phyloP scores from a whole-genome alignment of 2,888 invertebrate genomes.

The Leucoma salicis region DNA sequence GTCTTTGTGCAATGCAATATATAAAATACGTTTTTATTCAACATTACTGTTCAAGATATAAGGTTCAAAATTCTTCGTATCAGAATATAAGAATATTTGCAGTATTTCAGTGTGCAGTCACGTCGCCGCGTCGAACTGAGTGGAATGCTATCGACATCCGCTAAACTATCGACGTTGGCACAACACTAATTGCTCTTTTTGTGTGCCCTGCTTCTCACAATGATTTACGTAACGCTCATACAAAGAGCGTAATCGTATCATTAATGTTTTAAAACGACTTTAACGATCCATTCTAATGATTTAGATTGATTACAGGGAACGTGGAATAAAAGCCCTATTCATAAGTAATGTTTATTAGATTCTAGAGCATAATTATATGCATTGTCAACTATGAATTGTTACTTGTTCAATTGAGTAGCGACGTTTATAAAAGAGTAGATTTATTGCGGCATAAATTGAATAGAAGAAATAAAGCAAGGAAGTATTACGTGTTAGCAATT shows the following conservation, averaged over 20 bases:
- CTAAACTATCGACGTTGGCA: slow-evolving; percentile 74
- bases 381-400: slow-evolving; percentile 17
- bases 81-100: slow-evolving; percentile 32
- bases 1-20: slow-evolving; percentile 51
- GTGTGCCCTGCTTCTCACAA: slow-evolving; percentile 61
- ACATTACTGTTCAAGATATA: slow-evolving; percentile 33
- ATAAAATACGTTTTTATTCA: slow-evolving; percentile 13
- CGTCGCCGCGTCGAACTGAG: slow-evolving; percentile 69
- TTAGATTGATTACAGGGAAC: slow-evolving; percentile 59
- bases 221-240: slow-evolving; percentile 68
- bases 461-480: too few relatives aligned
- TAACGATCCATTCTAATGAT: slow-evolving; percentile 62
- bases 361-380: slow-evolving; percentile 12
- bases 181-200: slow-evolving; percentile 79
- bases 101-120: slow-evolving; percentile 68
- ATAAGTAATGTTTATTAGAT: slow-evolving; percentile 24
- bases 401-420: slow-evolving; percentile 11
- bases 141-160: slow-evolving; percentile 78
- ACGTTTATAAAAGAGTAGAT: slow-evolving; percentile 29
- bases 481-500: too few relatives aligned
- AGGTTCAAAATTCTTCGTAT: slow-evolving; percentile 35
- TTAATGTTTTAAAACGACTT: slow-evolving; percentile 66
- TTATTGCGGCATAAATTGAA: too few relatives aligned
- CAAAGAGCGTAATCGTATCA: slow-evolving; percentile 60
- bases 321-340: slow-evolving; percentile 37